Conservation (phyloP, 2,113 vertebrate genomes). For the Charina bottae region DNA sequence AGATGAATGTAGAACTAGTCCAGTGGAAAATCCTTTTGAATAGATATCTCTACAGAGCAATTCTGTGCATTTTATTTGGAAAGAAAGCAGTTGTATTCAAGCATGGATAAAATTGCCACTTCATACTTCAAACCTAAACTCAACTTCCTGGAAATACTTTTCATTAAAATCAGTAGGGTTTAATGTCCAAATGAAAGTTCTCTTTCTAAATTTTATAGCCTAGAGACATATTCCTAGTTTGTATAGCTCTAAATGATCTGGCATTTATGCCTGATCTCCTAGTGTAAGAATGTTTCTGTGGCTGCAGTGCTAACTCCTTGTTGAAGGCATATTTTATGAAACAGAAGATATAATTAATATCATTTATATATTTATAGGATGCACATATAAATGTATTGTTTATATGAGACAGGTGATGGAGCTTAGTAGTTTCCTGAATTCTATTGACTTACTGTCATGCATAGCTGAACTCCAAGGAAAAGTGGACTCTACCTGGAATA, state of each 20-base stretch:
- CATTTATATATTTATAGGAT: neutral
- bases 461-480: neutral
- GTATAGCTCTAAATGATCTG: neutral
- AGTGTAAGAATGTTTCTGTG: neutral
- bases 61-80: neutral
- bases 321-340: neutral
- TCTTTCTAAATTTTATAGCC: neutral
- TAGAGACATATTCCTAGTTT: neutral
- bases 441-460: neutral
- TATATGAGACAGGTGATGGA: neutral
- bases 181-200: neutral
- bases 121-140: neutral
- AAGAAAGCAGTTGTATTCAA: neutral
- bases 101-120: neutral
- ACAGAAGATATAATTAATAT: neutral
- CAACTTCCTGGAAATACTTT: neutral
- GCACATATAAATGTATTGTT: neutral
- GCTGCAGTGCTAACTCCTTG: neutral
- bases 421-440: neutral
- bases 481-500: neutral
- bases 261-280: neutral
- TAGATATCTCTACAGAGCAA: neutral
- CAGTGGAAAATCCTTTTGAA: neutral
- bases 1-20: neutral
- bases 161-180: neutral